phyloP scores from a whole-genome alignment of 2,113 vertebrate genomes.

The Cardinalis cardinalis region DNA sequence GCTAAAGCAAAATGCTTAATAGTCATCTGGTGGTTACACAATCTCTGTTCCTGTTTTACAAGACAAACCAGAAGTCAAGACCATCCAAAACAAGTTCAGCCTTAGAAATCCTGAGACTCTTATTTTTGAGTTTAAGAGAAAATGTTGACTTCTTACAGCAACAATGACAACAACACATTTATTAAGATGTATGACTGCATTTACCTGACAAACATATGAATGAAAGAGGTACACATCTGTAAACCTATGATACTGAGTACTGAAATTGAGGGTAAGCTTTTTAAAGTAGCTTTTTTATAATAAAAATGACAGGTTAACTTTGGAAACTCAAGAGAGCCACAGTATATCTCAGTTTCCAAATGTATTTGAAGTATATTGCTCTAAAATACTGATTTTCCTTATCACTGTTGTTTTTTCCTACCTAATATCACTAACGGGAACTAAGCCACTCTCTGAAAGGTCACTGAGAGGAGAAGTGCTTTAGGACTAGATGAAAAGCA shows the following conservation, averaged over 20 bases:
- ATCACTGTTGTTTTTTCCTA: not conserved
- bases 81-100: not conserved
- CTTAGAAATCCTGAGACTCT: not conserved
- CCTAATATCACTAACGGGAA: not conserved
- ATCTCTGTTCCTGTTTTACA: not conserved
- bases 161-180: not conserved
- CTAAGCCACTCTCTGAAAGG: not conserved
- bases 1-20: not conserved
- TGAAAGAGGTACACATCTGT: not conserved
- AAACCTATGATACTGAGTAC: not conserved
- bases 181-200: not conserved
- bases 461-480: not conserved
- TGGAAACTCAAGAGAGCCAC: not conserved
- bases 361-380: not conserved
- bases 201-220: not conserved
- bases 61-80: not conserved
- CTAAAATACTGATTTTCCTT: not conserved
- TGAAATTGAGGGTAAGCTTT: not conserved
- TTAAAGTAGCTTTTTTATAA: not conserved
- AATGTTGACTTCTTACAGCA: not conserved
- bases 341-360: not conserved
- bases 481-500: not conserved
- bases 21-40: not conserved
- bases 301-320: not conserved
- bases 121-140: not conserved